These are phyloP conservation scores for Oncorhynchus kisutch DNA, from an alignment of 2,113 vertebrate genomes.

Conservation along the genomic window DNA sequence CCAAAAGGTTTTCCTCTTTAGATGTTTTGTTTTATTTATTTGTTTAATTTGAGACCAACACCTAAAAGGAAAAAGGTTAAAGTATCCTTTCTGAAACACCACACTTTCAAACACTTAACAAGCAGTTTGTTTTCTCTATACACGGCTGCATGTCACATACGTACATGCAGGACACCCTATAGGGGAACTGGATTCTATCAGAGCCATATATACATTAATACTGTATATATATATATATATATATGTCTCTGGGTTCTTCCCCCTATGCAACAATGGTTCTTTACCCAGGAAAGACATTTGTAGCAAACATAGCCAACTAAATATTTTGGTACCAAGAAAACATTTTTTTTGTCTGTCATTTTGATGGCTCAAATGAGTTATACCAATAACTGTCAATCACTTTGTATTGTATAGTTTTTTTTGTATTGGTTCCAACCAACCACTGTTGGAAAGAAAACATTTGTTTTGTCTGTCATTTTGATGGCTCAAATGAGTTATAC, in stretches of 20 bases:
- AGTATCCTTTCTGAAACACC: constrained; percentile 70
- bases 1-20: constrained; percentile 43
- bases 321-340: constrained; percentile 61
- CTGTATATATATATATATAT: background rate
- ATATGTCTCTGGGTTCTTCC: constrained; percentile 19
- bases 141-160: constrained; percentile 52
- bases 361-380: constrained; percentile 25
- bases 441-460: too few relatives aligned
- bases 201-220: constrained; percentile 13
- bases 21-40: constrained; percentile 37
- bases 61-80: constrained; percentile 60
- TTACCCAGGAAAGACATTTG: constrained; percentile 56
- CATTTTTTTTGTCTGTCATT: constrained; percentile 17
- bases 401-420: constrained; percentile 27
- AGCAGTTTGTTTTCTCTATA: constrained; percentile 70
- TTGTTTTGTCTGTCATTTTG: constrained; percentile 19
- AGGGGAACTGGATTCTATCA: constrained; percentile 31
- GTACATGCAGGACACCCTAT: constrained; percentile 46
- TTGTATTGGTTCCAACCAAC: too few relatives aligned
- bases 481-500: constrained; percentile 24
- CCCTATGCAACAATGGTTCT: constrained; percentile 44
- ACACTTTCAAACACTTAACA: constrained; percentile 74
- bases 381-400: constrained; percentile 10
- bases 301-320: constrained; percentile 59
- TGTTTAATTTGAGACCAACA: constrained; percentile 58